Base-by-base conservation (phyloP, 2,797 vertebrate genomes). In the Scleropages formosus region DNA sequence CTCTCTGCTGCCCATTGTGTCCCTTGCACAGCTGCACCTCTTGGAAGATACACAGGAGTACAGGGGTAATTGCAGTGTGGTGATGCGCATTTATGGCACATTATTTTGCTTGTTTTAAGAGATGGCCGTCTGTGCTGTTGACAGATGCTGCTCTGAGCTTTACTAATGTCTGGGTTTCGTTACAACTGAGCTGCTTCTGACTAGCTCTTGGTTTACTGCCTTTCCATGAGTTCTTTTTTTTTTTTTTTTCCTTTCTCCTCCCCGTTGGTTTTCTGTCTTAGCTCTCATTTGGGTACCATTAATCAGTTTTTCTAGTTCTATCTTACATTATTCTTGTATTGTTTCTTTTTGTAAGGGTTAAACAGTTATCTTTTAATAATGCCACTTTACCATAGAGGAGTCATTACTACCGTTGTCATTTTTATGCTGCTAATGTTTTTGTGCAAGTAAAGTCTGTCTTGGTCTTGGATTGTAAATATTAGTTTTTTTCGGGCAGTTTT, bases 1-100 rank as follows among this genome's bases (percentile, higher is more conserved):
- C 70, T 82, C 81, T 81, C 73, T 63, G 22, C 62, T 59, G 39
- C 86, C 81, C 84, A 87, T 86, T 56, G 1, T 56, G 69, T 71
- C 47, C 16, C 49, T 39, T n/a, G 6, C 51, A 58, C 51, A 39
- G 49, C 24, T 46, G 15, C 46, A 15, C 20, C 51, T 11, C 16
- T 44, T 51, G 67, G 15, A 39, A 31, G 31, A 39, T 39, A 31
- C 31, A 39, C 39, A 31, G 39, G 31, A 39, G 31, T 31, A 39
- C 2, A n/a, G 39, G 31, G 31, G 39, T 39, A 39, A 39, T 6
- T 39, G 53, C 4, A 6, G 63, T 65, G 26, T 26, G 46, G 24
- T 49, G 10, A 13, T 49, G 20, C 47, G 51, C 46, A 13, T 26
- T 51, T 6, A 12, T 39, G 1, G 47, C 66, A 24, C 20, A 15